Percentiles rank a stretch among this genome's conserved stretches.
Conservation (phyloP, 2,113 vertebrate genomes). For the Bufo bufo region DNA sequence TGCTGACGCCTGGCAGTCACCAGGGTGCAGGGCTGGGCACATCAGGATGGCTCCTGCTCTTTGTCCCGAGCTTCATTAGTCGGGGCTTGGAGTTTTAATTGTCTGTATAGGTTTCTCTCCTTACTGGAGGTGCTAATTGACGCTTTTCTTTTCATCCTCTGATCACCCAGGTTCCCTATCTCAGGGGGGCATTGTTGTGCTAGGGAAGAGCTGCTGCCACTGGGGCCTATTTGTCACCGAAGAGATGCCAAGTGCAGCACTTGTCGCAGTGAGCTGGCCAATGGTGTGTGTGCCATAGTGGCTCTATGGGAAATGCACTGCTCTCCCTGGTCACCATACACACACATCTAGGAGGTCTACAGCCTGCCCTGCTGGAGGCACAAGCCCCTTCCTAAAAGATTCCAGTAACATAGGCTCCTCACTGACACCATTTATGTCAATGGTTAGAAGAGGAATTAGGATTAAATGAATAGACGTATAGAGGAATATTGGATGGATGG, state of each 20-base stretch:
- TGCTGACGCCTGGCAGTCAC: constrained; percentile 50
- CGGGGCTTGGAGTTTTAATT: constrained; percentile 40
- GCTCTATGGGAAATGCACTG: background rate
- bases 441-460: too few relatives aligned
- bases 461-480: too few relatives aligned
- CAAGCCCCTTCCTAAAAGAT: too few relatives aligned
- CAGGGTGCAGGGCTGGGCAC: constrained; percentile 42
- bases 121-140: constrained; percentile 42
- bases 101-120: constrained; percentile 13
- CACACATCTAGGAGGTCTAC: background rate
- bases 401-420: background rate
- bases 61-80: constrained; percentile 51
- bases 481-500: too few relatives aligned
- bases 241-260: constrained; percentile 34
- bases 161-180: background rate
- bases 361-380: too few relatives aligned
- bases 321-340: background rate
- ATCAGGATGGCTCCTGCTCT: constrained; percentile 12
- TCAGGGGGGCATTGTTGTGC: constrained; percentile 10
- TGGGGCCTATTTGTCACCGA: constrained; percentile 34
- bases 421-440: background rate
- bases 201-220: constrained; percentile 31
- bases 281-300: background rate
- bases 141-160: constrained; percentile 17
- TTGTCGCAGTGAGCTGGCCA: constrained; percentile 29